Evolutionary conservation across 2,797 vertebrate genomes (phyloP), one percentile per base, ranked within the genome.

Genomic region (Ctenopoma kingsleyae): DNA sequence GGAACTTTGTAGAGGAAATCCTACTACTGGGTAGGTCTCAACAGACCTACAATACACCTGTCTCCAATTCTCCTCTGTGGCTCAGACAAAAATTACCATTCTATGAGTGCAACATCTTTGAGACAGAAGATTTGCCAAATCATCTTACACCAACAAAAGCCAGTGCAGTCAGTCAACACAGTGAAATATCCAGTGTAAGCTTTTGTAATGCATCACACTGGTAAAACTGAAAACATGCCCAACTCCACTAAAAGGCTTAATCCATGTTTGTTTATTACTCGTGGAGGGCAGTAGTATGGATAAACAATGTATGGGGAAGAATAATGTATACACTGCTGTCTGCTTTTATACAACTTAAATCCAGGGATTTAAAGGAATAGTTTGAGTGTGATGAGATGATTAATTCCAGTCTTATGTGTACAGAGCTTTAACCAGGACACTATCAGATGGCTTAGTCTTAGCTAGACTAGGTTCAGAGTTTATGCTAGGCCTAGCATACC

Each of bases 41-140:
- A 81, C 70, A 87, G 62, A 79, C 44, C 22, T 48, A 40, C 44
- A 61, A 71, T 40, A 8, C 32, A 53, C 27, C 40, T 59, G 71
- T 36, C 61, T 55, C 17, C 22, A 51, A 40, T 17, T 17, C 35
- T 49, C 50, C 46, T 52, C 56, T 35, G 17, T 35, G 19, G 38
- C 36, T 43, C 25, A 55, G n/a, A 49, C 32, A 61, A 25, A 79
- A 50, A 66, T 32, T 54, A 7, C 60, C 35, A 25, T n/a, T 27
- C 40, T 59, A 49, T 43, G 36, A 6, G 27, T 49, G 62, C 51
- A 53, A 55, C 53, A 62, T 48, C 35, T 51, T 17, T 38, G 23
- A 9, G 40, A 51, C 35, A 46, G 10, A 49, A 22, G 25, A 43
- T 56, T 20, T 51, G 8, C 46, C 25, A 55, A 15, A 56, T 68